A percentile compares a stretch with the other conserved stretches of the same genome.
phyloP scores from a whole-genome alignment of 2,797 vertebrate genomes.

The Monodelphis domestica region DNA sequence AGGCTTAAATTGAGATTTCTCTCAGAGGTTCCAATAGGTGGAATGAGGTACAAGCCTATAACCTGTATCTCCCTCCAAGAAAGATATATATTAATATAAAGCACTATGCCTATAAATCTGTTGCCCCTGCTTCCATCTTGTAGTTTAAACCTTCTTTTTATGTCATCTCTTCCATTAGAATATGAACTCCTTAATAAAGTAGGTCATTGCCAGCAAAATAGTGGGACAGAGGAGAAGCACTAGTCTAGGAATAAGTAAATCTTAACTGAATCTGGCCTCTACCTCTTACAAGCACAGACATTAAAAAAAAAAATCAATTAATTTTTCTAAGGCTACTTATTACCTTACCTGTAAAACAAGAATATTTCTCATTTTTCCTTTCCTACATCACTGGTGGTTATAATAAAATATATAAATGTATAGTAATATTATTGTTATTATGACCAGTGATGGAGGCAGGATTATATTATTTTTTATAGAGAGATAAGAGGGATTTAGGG shows the following conservation, averaged over 20 bases:
- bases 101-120: not conserved
- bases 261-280: not conserved
- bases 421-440: not conserved
- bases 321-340: not conserved
- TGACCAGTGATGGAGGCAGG: not conserved
- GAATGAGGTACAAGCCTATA: not conserved
- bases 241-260: not conserved
- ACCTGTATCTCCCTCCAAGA: not conserved
- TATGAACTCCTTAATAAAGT: not conserved
- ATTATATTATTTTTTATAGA: not conserved
- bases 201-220: not conserved
- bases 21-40: not conserved
- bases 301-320: not conserved
- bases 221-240: not conserved
- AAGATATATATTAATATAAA: not conserved
- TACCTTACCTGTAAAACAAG: not conserved
- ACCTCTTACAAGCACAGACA: not conserved
- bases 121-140: not conserved
- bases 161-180: not conserved
- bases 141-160: not conserved
- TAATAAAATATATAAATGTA: not conserved
- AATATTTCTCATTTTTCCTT: not conserved
- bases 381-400: not conserved
- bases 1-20: constrained; percentile 10
- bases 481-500: too few relatives aligned